Conservation (phyloP, 2,113 vertebrate genomes). For the Pica pica region DNA sequence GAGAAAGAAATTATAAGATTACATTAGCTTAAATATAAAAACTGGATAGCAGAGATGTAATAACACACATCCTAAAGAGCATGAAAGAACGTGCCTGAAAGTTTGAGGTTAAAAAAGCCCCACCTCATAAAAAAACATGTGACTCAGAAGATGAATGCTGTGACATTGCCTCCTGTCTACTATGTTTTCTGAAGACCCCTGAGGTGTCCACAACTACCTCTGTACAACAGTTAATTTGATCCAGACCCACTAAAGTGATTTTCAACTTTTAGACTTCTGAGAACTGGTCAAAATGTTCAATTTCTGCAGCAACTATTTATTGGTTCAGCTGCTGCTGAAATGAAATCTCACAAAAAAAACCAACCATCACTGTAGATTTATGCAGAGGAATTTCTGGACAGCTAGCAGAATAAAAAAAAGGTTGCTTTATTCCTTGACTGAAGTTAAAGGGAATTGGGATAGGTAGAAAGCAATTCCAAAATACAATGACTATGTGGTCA, state of each 20-base stretch:
- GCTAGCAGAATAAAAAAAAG: neutral
- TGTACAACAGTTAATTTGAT: neutral
- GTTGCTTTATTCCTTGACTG: neutral
- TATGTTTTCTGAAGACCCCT: neutral
- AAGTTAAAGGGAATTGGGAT: neutral
- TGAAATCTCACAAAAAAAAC: neutral
- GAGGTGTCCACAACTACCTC: neutral
- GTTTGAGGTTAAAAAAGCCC: neutral
- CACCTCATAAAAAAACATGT: neutral
- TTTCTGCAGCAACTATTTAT: neutral
- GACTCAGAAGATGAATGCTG: neutral
- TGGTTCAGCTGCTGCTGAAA: neutral
- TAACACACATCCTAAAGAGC: neutral
- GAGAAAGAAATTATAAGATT: neutral
- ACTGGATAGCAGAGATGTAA: neutral
- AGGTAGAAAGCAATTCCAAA: neutral
- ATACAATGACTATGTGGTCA: rapidly evolving
- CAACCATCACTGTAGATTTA: neutral
- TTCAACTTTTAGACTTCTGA: neutral
- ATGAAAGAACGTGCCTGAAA: neutral
- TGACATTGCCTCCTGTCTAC: neutral
- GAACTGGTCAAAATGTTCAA: neutral
- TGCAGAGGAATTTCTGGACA: neutral
- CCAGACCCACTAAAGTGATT: neutral
- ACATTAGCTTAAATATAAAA: neutral